Percentiles rank a stretch among this genome's conserved stretches.
phyloP scores from a whole-genome alignment of 2,797 vertebrate species.

The Alca torda region DNA sequence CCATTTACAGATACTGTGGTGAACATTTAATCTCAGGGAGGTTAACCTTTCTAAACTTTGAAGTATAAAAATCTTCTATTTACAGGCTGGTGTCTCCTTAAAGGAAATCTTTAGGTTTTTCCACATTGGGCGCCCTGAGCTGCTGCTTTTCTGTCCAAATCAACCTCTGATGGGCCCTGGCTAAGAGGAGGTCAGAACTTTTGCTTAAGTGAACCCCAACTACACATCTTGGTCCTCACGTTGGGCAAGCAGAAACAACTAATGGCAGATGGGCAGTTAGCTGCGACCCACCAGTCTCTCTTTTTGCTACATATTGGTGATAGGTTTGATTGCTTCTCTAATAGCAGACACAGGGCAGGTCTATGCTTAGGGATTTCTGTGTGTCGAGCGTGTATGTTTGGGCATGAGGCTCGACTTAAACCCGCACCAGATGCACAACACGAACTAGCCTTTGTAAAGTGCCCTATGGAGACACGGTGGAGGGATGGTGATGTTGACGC shows the following conservation, averaged over 20 bases:
- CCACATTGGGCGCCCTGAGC: not conserved
- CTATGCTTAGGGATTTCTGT: not conserved
- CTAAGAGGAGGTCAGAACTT: not conserved
- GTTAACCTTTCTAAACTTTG: not conserved
- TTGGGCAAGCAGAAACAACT: not conserved
- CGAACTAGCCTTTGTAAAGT: accelerated
- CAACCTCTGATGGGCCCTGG: not conserved
- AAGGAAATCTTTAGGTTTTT: not conserved
- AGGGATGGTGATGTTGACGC: not conserved
- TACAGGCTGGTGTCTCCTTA: not conserved
- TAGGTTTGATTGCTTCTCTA: not conserved
- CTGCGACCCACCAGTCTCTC: not conserved
- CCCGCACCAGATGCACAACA: not conserved
- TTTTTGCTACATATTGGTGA: accelerated
- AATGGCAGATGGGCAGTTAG: not conserved
- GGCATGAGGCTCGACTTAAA: not conserved
- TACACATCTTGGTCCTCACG: not conserved
- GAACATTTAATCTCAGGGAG: not conserved
- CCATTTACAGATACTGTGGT: not conserved
- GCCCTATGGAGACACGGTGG: accelerated
- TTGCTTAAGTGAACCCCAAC: not conserved
- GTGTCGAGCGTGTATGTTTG: accelerated
- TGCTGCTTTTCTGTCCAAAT: not conserved
- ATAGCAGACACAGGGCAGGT: not conserved
- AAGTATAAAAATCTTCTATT: not conserved